A percentile compares a stretch with the other conserved stretches of the same genome.
These are phyloP conservation scores for Trogon surrucura DNA, from an alignment of 2,113 vertebrate species.

Conservation along the genomic window DNA sequence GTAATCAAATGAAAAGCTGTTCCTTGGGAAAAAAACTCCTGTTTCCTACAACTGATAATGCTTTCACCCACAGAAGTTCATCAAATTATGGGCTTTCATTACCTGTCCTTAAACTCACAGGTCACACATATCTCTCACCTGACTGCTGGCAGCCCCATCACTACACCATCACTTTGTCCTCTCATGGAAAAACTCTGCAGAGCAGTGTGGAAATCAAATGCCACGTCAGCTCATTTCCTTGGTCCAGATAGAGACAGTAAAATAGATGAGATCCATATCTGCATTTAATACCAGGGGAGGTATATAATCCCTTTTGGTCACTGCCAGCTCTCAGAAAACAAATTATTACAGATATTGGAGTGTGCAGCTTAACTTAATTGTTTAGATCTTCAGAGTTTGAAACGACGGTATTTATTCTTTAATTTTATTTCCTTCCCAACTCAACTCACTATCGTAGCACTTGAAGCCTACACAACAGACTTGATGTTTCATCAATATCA, in stretches of 20 bases:
- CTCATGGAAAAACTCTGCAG: background rate
- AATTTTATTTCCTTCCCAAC: slow-evolving; percentile 18
- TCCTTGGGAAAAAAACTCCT: background rate
- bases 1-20: background rate
- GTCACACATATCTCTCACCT: background rate
- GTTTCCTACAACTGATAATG: background rate
- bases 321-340: background rate
- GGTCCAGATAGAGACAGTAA: background rate
- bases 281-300: background rate
- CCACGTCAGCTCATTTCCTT: rapidly evolving
- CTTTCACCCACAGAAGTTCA: background rate
- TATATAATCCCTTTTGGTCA: background rate
- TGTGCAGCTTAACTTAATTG: background rate
- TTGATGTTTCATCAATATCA: slow-evolving; percentile 15
- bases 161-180: background rate
- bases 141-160: background rate
- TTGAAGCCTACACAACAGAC: slow-evolving; percentile 45
- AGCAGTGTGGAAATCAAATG: background rate
- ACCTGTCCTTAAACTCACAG: background rate
- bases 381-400: background rate
- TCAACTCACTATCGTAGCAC: background rate
- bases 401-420: background rate
- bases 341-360: background rate
- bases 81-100: background rate
- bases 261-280: background rate